Evolutionary conservation across 2,113 vertebrate genomes (phyloP), one percentile per base, ranked within the genome.

Genomic region (Xiphorhynchus elegans): DNA sequence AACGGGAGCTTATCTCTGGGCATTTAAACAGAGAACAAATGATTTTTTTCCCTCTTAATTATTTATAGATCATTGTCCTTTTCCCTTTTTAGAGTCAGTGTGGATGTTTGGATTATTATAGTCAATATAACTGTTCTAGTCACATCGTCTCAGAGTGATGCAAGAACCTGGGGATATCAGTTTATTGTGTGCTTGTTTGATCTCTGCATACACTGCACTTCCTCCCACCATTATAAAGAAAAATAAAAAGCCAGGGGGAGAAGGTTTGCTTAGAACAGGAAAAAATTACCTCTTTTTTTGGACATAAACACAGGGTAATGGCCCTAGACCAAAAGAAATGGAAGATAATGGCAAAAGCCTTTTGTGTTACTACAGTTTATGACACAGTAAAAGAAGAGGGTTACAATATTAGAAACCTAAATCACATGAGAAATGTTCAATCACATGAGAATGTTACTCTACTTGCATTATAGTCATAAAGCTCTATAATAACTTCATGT

Each of bases 41-140:
- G 68, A 86, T 90, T 92, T 90, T 76, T 74, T 78, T 88, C 76
- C 12, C 74, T 84, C 93, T 97, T 92, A 96, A 97, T 96, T 97
- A 97, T 97, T 97, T 95, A 97, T 91, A 84, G 58, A 72, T 39
- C 39, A 40, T 50, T 94, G 86, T 88, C 76, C 80, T 74, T 89
- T 80, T 68, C 88, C 33, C 46, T 89, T 95, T 93, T 69, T 75
- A 72, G 78, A 78, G 81, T 91, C 64, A 78, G 25, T 40, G 52
- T 84, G 33, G 55, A 82, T 93, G 78, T 85, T 93, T 44, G 62
- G 49, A 72, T 87, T 95, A 91, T 89, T 93, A 78, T 37, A 68
- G 89, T 86, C 64, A 18, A 72, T 91, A 56, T n/a, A 93, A 87
- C 52, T 77, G 63, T 72, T 87, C 58, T 78, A 33, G 55, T 20